phyloP scores from a whole-genome alignment of 2,113 vertebrate genomes.

The Vimba vimba region DNA sequence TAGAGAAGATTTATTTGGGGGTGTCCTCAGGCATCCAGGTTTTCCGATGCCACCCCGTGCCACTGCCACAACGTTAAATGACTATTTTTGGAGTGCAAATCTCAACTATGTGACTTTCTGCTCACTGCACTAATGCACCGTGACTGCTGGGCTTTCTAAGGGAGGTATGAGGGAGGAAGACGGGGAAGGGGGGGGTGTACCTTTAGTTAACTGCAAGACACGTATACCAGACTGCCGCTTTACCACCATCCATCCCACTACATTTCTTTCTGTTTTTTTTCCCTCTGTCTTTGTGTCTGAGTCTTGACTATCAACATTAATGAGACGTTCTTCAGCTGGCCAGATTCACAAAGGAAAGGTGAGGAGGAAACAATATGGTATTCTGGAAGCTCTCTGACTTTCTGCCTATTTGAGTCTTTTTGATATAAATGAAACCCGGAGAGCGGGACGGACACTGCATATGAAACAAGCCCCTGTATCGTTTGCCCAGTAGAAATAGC shows the following conservation, averaged over 20 bases:
- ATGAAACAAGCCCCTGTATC: constrained; percentile 64
- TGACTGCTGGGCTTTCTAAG: constrained; percentile 58
- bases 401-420: constrained; percentile 72
- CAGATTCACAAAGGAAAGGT: constrained; percentile 66
- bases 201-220: constrained; percentile 52
- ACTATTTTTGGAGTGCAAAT: constrained; percentile 68
- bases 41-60: constrained; percentile 64
- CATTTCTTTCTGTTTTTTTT: constrained; percentile 34
- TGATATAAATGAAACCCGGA: constrained; percentile 75
- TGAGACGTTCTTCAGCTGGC: constrained; percentile 64
- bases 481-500: constrained; percentile 63
- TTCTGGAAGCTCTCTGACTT: constrained; percentile 72
- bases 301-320: constrained; percentile 66
- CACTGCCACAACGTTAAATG: constrained; percentile 54
- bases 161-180: constrained; percentile 41
- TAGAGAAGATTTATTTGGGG: constrained; percentile 48
- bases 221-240: constrained; percentile 49
- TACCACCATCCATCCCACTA: constrained; percentile 42
- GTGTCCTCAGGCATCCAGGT: constrained; percentile 69
- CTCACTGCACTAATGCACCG: constrained; percentile 66
- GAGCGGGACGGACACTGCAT: constrained; percentile 66
- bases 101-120: constrained; percentile 62
- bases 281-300: constrained; percentile 51
- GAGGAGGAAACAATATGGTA: constrained; percentile 65
- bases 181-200: constrained; percentile 34